Base-by-base conservation (phyloP, 2,113 vertebrate genomes). In the Oncorhynchus gorbuscha region DNA sequence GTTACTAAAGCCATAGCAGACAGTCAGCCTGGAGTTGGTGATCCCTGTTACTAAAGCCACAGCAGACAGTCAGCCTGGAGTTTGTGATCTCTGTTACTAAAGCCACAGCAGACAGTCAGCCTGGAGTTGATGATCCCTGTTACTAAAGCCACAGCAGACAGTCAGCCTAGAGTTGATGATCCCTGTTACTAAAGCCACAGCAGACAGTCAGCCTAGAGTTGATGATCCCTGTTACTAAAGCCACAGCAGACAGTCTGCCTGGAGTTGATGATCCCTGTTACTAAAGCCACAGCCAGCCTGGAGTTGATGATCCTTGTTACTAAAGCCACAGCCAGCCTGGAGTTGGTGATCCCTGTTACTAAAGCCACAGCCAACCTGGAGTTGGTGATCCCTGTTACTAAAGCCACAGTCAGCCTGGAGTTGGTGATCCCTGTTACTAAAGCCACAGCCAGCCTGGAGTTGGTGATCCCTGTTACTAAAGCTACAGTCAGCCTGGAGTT, bases 201-300 rank as follows among this genome's bases (percentile, higher is more conserved):
- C 93, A 75, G 35, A 11, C 32, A 32, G 75, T 79, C 70, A 94
- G 95, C 93, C 90, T 76, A 5, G 30, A 32, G 30, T 32, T 32
- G 30, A 0, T 32, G 30, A 32, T 5, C 30, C 1, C 30, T 32
- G 30, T 32, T 32, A 32, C 30, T 32, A 92, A 95, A 95, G 94
- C 95, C 93, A 93, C 91, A n/a, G n/a, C n/a, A n/a, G n/a, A n/a
- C n/a, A 77, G 75, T 78, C 70, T 94, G 95, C 93, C 91, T 76
- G 30, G 30, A 32, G 30, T 32, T 32, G 30, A 0, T 32, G 5
- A 32, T 32, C 30, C 30, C 30, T 32, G 30, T 32, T 32, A 32
- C 30, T 32, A 92, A 95, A 95, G 94, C 95, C 93, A 93, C 91
- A 77, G 91, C 93, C 68, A 94, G 95, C 93, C 91, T 76, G 30